Percentiles rank a stretch among this genome's conserved stretches.
phyloP scores from a whole-genome alignment of 1,140 invertebrate species.

The Megathymus violae region DNA sequence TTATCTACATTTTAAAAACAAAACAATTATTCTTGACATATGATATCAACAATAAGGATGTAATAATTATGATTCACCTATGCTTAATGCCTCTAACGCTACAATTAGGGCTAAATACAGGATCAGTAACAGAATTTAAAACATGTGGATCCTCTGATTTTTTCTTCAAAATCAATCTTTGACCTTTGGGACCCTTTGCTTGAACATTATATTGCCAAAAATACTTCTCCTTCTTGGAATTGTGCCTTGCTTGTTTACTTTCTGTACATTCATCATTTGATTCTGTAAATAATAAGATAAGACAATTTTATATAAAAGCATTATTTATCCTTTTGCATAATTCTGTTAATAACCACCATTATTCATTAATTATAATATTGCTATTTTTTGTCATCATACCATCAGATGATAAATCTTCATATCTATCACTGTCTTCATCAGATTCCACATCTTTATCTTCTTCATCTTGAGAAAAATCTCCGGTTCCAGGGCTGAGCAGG shows the following conservation, averaged over 20 bases:
- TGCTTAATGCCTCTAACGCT: conserved; percentile 95
- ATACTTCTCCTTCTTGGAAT: conserved; percentile 91
- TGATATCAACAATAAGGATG: not conserved
- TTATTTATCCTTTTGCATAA: too few relatives aligned
- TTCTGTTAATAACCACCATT: too few relatives aligned
- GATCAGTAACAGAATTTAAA: conserved; percentile 94
- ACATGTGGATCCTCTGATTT: conserved; percentile 96
- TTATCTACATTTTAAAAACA: not conserved
- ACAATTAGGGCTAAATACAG: conserved; percentile 95
- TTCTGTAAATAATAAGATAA: conserved; percentile 76
- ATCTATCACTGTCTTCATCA: conserved; percentile 92
- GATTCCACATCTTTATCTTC: conserved; percentile 87
- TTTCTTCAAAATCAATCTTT: conserved; percentile 91
- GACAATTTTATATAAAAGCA: conserved; percentile 5
- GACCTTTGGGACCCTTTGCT: conserved; percentile 98
- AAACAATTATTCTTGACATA: too few relatives aligned
- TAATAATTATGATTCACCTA: conserved; percentile 81
- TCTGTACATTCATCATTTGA: conserved; percentile 88
- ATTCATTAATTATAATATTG: conserved; percentile 12
- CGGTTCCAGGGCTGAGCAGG: conserved; percentile 90
- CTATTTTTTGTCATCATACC: conserved; percentile 82
- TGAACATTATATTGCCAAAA: conserved; percentile 99
- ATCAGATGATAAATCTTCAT: conserved; percentile 93
- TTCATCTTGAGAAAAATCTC: conserved; percentile 93
- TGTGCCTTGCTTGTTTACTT: conserved; percentile 72